phyloP scores from a whole-genome alignment of 2,113 vertebrate genomes.

The Ciconia boyciana region DNA sequence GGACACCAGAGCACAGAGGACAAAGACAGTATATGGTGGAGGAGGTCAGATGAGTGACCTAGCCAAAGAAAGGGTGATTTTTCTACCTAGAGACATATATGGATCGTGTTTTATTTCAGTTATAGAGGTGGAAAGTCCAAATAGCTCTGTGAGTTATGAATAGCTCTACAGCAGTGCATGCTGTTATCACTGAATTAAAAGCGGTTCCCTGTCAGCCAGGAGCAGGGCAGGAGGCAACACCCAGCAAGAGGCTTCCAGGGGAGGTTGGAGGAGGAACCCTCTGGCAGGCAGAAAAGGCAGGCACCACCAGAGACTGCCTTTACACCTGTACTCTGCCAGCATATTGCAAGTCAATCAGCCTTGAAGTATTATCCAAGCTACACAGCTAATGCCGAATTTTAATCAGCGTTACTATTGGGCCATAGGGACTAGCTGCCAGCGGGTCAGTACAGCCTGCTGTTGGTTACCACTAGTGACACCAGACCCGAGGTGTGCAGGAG shows the following conservation, averaged over 20 bases:
- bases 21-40: neutral
- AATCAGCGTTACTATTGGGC: neutral
- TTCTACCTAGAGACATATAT: neutral
- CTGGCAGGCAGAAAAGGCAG: fast-evolving
- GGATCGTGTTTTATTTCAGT: neutral
- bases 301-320: neutral
- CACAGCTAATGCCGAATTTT: neutral
- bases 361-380: neutral
- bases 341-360: neutral
- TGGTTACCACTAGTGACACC: neutral
- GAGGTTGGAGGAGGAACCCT: neutral
- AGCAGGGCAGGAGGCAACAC: neutral
- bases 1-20: neutral
- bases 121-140: neutral
- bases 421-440: neutral
- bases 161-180: neutral
- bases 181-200: neutral
- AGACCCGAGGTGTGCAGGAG: neutral
- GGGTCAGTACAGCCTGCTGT: neutral
- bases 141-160: neutral
- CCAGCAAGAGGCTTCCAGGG: neutral
- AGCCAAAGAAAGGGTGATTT: neutral
- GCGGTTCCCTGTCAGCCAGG: neutral
- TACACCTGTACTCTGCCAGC: neutral
- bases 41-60: neutral